Conservation (phyloP, 37 sponge, comb jelly and placozoan species). For the Dysidea cf. avara region DNA sequence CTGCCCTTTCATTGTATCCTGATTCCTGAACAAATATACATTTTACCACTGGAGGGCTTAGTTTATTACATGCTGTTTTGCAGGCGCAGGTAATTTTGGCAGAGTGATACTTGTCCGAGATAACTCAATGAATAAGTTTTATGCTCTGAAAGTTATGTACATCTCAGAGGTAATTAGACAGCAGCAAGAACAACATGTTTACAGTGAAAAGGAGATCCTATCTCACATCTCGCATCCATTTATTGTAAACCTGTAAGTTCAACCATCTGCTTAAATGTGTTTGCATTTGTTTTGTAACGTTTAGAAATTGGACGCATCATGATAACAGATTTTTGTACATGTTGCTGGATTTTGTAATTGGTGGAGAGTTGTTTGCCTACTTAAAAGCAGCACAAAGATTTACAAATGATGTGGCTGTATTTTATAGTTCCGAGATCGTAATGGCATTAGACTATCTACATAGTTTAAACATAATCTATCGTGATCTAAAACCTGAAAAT, state of each 20-base stretch:
- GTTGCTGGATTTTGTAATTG: constrained; percentile 85
- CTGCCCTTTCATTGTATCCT: too few species aligned
- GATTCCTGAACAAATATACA: too few species aligned
- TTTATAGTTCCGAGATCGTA: constrained; percentile 93
- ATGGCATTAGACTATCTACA: constrained; percentile 90
- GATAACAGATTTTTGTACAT: constrained; percentile 92
- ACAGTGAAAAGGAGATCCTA: constrained; percentile 84
- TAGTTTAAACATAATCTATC: constrained; percentile 79
- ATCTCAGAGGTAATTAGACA: constrained; percentile 83
- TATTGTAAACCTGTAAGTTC: constrained; percentile 91
- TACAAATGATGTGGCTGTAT: constrained; percentile 58
- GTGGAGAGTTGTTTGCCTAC: constrained; percentile 95
- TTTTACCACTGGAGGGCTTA: too few species aligned
- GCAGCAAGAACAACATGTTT: constrained; percentile 90
- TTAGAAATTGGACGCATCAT: constrained; percentile 81
- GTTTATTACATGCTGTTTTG: neutral
- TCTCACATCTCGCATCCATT: constrained; percentile 77
- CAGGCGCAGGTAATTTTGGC: constrained; percentile 97
- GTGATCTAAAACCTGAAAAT: constrained; percentile 94
- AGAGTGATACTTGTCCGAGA: constrained; percentile 79
- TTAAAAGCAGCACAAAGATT: constrained; percentile 81
- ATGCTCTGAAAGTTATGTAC: constrained; percentile 90
- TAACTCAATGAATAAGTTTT: constrained; percentile 51
- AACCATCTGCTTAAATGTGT: too few species aligned
- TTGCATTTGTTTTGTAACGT: neutral